Evolutionary conservation across 2,113 vertebrate genomes (phyloP).

Genomic region (Gallinago jamesoni): DNA sequence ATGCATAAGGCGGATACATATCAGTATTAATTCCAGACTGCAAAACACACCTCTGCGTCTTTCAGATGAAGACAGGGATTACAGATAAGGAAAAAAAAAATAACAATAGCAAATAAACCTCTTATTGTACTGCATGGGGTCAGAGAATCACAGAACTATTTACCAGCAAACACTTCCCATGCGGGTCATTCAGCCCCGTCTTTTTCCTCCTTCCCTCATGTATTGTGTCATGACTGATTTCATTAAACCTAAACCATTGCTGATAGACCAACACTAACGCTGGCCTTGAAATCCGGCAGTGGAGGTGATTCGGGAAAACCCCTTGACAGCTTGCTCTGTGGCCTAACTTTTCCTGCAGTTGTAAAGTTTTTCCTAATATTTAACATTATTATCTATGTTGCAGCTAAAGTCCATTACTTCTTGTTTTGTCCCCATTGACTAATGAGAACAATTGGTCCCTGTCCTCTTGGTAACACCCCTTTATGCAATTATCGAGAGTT

Average conservation of each 20-base stretch:
- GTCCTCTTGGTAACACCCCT: conserved; percentile 41
- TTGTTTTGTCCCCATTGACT: conserved; percentile 58
- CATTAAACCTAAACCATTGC: neutral
- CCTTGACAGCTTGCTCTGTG: neutral
- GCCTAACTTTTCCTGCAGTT: neutral
- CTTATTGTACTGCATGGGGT: neutral
- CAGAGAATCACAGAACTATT: neutral
- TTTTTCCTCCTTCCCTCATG: neutral
- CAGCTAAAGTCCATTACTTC: conserved; percentile 9
- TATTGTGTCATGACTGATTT: neutral
- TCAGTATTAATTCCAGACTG: conserved; percentile 30
- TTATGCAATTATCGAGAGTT: conserved; percentile 38
- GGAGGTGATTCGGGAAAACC: neutral
- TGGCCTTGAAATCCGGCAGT: neutral
- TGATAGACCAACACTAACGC: neutral
- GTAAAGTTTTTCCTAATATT: conserved; percentile 34
- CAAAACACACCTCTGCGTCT: neutral
- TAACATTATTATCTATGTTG: conserved; percentile 7
- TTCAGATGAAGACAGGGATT: neutral
- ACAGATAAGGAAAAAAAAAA: neutral
- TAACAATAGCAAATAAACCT: neutral
- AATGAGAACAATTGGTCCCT: conserved; percentile 55
- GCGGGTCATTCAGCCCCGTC: neutral
- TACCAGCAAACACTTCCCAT: neutral
- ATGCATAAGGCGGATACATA: neutral